Evolutionary conservation across 2,888 invertebrate species (phyloP).

Genomic region (Volucella inflata): DNA sequence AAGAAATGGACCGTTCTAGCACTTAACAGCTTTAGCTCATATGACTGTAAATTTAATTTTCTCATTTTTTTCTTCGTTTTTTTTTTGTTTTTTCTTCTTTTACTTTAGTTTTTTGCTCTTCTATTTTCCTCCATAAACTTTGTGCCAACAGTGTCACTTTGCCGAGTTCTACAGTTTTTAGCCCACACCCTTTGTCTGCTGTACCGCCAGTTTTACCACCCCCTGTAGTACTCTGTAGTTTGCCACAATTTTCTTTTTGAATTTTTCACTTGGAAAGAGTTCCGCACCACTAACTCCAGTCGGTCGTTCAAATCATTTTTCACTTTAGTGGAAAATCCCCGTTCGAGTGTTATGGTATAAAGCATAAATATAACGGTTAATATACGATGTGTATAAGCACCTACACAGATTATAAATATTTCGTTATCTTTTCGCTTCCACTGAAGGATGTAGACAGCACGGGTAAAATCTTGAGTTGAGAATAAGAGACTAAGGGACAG

Average conservation of each 20-base stretch:
- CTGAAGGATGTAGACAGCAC: slow-evolving; percentile 22
- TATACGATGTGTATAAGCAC: slow-evolving; percentile 71
- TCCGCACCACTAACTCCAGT: slow-evolving; percentile 65
- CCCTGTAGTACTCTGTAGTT: slow-evolving; percentile 30
- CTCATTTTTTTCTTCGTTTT: slow-evolving; percentile 55
- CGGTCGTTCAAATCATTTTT: slow-evolving; percentile 71
- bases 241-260: slow-evolving; percentile 58
- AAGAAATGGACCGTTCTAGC: slow-evolving; percentile 77
- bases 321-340: slow-evolving; percentile 71
- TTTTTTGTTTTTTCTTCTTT: slow-evolving; percentile 49
- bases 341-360: slow-evolving; percentile 59
- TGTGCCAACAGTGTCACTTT: slow-evolving; percentile 66
- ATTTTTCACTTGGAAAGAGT: slow-evolving; percentile 67
- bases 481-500: background rate
- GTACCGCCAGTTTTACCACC: background rate
- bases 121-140: slow-evolving; percentile 48
- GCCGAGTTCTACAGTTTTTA: slow-evolving; percentile 25
- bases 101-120: slow-evolving; percentile 30
- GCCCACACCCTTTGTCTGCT: background rate
- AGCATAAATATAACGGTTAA: slow-evolving; percentile 66
- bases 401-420: slow-evolving; percentile 74
- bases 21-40: slow-evolving; percentile 78
- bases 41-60: slow-evolving; percentile 76
- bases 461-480: slow-evolving; percentile 19
- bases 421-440: slow-evolving; percentile 67